A percentile compares a stretch with the other conserved stretches of the same genome.
phyloP scores from a whole-genome alignment of 2,888 invertebrate species.

The Dicroscelio sp. region DNA sequence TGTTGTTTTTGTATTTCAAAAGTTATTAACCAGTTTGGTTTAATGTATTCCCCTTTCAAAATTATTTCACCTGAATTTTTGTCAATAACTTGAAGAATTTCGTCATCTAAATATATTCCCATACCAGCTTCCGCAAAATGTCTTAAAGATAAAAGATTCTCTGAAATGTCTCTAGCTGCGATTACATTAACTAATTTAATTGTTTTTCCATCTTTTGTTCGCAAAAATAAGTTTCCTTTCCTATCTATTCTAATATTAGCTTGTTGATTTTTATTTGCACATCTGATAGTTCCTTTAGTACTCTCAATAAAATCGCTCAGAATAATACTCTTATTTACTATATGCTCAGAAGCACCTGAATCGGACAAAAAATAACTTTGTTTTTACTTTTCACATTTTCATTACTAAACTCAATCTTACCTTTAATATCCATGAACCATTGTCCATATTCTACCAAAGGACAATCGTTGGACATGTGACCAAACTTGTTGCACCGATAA shows the following conservation, averaged over 20 bases:
- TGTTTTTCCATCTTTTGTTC: not conserved
- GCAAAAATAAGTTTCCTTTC: not conserved
- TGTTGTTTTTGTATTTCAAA: not conserved
- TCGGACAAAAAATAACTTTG: not conserved
- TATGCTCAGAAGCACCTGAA: not conserved
- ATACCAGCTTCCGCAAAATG: conserved; percentile 19
- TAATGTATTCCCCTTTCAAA: not conserved
- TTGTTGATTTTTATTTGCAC: not conserved
- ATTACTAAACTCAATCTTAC: not conserved
- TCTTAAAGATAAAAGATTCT: conserved; percentile 29
- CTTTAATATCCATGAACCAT: conserved; percentile 56
- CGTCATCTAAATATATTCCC: conserved; percentile 25
- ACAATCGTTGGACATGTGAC: not conserved
- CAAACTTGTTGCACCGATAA: not conserved
- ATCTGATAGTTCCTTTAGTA: not conserved
- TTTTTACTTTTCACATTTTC: not conserved
- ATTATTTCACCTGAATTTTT: not conserved
- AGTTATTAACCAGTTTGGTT: conserved; percentile 8
- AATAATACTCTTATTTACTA: not conserved
- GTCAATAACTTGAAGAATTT: not conserved
- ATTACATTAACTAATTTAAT: conserved; percentile 14
- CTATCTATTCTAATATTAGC: not conserved
- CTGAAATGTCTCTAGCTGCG: conserved; percentile 15
- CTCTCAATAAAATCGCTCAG: not conserved
- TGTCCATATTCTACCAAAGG: not conserved